These are phyloP conservation scores for Conger conger DNA, from an alignment of 2,113 vertebrate genomes.

Conservation along the genomic window DNA sequence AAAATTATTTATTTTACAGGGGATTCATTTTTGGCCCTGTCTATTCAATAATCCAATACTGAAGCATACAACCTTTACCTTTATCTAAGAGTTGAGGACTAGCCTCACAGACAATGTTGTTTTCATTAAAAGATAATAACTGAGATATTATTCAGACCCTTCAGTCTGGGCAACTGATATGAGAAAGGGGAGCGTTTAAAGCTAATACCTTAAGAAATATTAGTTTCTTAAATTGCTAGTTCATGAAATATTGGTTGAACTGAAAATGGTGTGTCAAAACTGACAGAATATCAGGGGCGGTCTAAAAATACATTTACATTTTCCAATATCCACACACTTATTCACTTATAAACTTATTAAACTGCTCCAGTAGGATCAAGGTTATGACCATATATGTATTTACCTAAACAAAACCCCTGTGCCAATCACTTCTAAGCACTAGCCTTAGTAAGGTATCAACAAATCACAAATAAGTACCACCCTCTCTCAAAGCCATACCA, in stretches of 20 bases:
- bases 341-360: too few relatives aligned
- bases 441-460: too few relatives aligned
- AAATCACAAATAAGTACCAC: too few relatives aligned
- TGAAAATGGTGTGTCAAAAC: not conserved
- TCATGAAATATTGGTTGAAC: not conserved
- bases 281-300: too few relatives aligned
- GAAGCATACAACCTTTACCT: not conserved
- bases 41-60: not conserved
- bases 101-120: not conserved
- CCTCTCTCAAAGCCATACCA: too few relatives aligned
- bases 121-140: not conserved
- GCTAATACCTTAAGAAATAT: not conserved
- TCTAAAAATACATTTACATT: too few relatives aligned
- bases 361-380: not conserved
- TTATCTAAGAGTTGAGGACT: not conserved
- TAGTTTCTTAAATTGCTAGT: not conserved
- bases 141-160: too few relatives aligned
- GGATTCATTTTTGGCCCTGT: not conserved
- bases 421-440: too few relatives aligned
- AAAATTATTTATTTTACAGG: not conserved
- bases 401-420: not conserved
- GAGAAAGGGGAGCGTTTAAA: not conserved
- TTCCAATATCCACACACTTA: not conserved
- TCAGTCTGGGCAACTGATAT: not conserved
- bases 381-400: not conserved